Conservation (phyloP, 2,113 vertebrate genomes). For the Pyxicephalus adspersus region DNA sequence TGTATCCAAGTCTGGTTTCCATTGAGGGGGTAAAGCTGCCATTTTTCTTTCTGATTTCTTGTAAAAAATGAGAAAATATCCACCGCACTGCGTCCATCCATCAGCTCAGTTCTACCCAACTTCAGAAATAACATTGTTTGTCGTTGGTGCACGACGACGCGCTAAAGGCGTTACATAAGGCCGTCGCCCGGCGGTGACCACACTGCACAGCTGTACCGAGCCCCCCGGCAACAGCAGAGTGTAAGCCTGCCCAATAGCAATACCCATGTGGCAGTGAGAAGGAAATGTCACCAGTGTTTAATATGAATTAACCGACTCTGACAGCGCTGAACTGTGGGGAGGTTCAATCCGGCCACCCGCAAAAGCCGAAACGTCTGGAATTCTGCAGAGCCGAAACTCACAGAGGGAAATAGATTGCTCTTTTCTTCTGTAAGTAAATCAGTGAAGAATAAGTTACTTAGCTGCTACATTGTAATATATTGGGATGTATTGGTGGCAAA, state of each 20-base stretch:
- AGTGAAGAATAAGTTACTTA: not conserved
- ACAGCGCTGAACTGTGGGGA: conserved; percentile 35
- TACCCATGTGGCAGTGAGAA: conserved; percentile 7
- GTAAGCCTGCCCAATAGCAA: conserved; percentile 32
- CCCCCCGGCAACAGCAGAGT: not conserved
- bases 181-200: not conserved
- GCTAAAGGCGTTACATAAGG: conserved; percentile 9
- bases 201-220: conserved; percentile 3
- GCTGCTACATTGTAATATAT: too few species aligned
- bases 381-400: not conserved
- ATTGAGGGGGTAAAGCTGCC: too few species aligned
- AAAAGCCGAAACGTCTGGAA: not conserved
- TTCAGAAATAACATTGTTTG: too few species aligned
- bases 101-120: too few species aligned
- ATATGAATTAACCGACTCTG: conserved; percentile 4
- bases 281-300: conserved; percentile 36
- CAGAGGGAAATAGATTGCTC: not conserved
- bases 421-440: too few species aligned
- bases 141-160: not conserved
- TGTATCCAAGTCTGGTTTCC: too few species aligned
- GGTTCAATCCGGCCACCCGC: not conserved
- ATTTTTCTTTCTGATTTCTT: too few species aligned
- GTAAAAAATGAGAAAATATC: too few species aligned
- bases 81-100: too few species aligned
- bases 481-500: too few species aligned